phyloP scores from a whole-genome alignment of 2,888 invertebrate genomes.

The Diogma glabrata region DNA sequence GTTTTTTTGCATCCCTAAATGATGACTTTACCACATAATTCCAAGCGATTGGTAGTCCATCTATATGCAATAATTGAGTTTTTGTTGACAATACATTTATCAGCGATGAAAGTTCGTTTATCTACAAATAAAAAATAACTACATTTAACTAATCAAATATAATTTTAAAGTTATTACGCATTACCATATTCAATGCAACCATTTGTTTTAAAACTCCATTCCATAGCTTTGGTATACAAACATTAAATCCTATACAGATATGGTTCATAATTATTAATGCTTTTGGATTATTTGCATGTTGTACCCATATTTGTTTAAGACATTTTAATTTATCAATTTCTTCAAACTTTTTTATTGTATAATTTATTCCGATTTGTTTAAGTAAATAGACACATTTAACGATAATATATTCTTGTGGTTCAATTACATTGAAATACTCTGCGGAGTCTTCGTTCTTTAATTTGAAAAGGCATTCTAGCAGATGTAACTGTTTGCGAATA shows the following conservation, averaged over 20 bases:
- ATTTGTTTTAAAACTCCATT: conserved; percentile 36
- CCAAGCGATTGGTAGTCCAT: conserved; percentile 32
- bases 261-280: conserved; percentile 32
- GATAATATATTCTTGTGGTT: conserved; percentile 30
- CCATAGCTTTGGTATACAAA: conserved; percentile 33
- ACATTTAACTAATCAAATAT: neutral
- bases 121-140: conserved; percentile 8
- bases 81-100: conserved; percentile 32
- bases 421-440: conserved; percentile 27
- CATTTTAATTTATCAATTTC: conserved; percentile 34
- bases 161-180: too few species aligned
- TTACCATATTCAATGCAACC: conserved; percentile 33
- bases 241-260: conserved; percentile 34
- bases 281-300: conserved; percentile 28
- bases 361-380: conserved; percentile 33
- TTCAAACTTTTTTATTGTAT: conserved; percentile 32
- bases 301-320: conserved; percentile 33
- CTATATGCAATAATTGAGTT: conserved; percentile 26
- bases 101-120: conserved; percentile 27
- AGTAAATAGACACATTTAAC: conserved; percentile 34
- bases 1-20: conserved; percentile 29
- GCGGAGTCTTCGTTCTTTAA: conserved; percentile 28
- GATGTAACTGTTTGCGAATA: conserved; percentile 31
- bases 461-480: conserved; percentile 35
- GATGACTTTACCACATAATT: conserved; percentile 31